Percentiles rank a stretch among this genome's conserved stretches.
Evolutionary conservation across 2,113 vertebrate genomes (phyloP).

Genomic region (Cathartes aura): DNA sequence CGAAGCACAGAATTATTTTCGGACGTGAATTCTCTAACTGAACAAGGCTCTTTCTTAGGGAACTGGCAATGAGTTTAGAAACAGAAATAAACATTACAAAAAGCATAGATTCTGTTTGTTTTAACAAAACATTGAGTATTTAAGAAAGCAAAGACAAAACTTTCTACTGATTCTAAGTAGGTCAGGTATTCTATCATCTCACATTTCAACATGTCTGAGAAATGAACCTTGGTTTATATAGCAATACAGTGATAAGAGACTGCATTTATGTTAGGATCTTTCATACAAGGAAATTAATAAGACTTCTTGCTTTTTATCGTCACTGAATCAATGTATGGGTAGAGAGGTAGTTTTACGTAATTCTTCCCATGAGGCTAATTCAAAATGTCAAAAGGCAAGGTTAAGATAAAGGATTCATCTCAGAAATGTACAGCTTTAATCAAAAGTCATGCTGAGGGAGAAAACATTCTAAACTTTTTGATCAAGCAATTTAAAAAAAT

Average conservation of each 20-base stretch:
- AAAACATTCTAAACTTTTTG: slow-evolving; percentile 7
- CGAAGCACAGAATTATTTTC: neutral
- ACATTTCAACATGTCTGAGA: neutral
- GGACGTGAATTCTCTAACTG: neutral
- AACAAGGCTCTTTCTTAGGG: neutral
- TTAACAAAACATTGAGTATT: neutral
- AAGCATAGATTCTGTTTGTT: neutral
- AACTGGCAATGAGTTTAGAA: neutral
- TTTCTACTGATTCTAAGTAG: neutral
- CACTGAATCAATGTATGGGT: neutral
- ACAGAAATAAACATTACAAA: neutral
- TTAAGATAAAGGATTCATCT: neutral
- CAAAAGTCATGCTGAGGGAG: neutral
- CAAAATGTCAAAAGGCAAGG: slow-evolving; percentile 18
- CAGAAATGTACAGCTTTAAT: neutral
- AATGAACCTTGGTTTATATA: neutral
- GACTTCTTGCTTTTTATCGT: neutral
- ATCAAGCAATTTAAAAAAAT: slow-evolving; percentile 35
- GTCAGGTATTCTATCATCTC: neutral
- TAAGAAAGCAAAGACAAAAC: neutral
- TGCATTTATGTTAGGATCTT: neutral
- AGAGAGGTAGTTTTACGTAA: neutral
- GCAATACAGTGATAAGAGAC: neutral
- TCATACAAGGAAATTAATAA: slow-evolving; percentile 18
- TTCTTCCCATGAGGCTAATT: slow-evolving; percentile 6